Conservation (phyloP, 2,888 invertebrate genomes). For the Mycalesis mineus region DNA sequence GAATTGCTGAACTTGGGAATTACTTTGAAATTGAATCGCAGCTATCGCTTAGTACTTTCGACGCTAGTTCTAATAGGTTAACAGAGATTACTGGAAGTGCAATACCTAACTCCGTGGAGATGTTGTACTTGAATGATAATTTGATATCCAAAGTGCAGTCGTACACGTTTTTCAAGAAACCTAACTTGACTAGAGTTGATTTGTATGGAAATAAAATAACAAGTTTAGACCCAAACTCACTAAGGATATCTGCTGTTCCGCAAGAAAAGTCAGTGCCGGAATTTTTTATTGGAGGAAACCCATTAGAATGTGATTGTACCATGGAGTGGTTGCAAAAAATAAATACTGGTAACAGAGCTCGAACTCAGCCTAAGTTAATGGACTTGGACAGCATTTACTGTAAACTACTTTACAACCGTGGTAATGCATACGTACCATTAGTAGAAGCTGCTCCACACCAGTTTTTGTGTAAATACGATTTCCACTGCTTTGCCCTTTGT, state of each 20-base stretch:
- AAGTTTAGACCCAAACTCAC: constrained; percentile 84
- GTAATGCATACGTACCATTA: constrained; percentile 84
- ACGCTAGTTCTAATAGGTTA: constrained; percentile 88
- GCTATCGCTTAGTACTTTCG: constrained; percentile 86
- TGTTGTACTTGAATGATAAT: constrained; percentile 88
- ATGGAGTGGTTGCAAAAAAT: constrained; percentile 94
- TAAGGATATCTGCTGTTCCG: constrained; percentile 86
- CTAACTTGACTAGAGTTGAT: constrained; percentile 89
- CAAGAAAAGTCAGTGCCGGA: constrained; percentile 85
- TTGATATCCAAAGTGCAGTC: constrained; percentile 89
- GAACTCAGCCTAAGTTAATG: constrained; percentile 88
- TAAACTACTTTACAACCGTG: constrained; percentile 87
- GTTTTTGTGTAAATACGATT: constrained; percentile 90
- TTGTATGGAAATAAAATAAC: constrained; percentile 89
- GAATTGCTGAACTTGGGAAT: constrained; percentile 89
- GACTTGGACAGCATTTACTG: constrained; percentile 91
- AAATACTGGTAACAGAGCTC: constrained; percentile 84
- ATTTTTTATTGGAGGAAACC: constrained; percentile 91
- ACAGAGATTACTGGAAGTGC: constrained; percentile 89
- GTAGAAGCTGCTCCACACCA: constrained; percentile 89
- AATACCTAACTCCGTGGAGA: constrained; percentile 89
- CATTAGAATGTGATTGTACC: constrained; percentile 91
- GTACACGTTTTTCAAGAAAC: constrained; percentile 91
- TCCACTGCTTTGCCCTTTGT: constrained; percentile 91
- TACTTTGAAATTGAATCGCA: constrained; percentile 90